A percentile compares a stretch with the other conserved stretches of the same genome.
phyloP scores from a whole-genome alignment of 2,797 vertebrate genomes.

The Potorous gilbertii region DNA sequence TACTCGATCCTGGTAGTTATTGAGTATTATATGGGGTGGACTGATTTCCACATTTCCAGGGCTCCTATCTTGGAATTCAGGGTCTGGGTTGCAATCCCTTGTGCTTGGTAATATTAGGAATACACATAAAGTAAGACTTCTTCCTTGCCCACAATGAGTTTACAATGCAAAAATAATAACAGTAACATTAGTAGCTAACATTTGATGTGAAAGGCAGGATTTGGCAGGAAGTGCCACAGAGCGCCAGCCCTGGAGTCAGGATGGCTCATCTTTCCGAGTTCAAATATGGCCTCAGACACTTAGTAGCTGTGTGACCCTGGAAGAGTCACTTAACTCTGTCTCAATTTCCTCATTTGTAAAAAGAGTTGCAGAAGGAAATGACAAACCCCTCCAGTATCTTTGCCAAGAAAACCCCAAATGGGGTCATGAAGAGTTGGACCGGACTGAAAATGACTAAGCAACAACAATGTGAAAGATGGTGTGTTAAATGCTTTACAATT shows the following conservation, averaged over 20 bases:
- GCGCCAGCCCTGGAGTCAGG: neutral
- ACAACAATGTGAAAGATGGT: neutral
- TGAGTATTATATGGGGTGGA: neutral
- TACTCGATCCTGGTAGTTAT: neutral
- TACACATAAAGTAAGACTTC: neutral
- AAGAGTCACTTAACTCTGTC: neutral
- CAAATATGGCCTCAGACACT: neutral
- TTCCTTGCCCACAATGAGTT: neutral
- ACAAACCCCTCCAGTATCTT: neutral
- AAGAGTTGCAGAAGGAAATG: neutral
- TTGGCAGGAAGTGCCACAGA: neutral
- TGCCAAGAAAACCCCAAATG: neutral
- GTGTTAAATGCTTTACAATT: neutral
- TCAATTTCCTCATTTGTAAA: neutral
- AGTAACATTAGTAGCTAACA: neutral
- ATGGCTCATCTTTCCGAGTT: neutral
- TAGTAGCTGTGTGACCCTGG: neutral
- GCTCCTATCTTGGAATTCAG: neutral
- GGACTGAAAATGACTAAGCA: neutral
- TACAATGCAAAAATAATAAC: neutral
- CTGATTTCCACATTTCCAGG: neutral
- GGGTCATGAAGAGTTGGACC: neutral
- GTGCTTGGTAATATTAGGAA: neutral
- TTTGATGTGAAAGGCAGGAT: no score
- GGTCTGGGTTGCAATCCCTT: neutral